These are phyloP conservation scores for Darevskia mixta DNA, from an alignment of 2,797 vertebrate genomes.

Conservation along the genomic window DNA sequence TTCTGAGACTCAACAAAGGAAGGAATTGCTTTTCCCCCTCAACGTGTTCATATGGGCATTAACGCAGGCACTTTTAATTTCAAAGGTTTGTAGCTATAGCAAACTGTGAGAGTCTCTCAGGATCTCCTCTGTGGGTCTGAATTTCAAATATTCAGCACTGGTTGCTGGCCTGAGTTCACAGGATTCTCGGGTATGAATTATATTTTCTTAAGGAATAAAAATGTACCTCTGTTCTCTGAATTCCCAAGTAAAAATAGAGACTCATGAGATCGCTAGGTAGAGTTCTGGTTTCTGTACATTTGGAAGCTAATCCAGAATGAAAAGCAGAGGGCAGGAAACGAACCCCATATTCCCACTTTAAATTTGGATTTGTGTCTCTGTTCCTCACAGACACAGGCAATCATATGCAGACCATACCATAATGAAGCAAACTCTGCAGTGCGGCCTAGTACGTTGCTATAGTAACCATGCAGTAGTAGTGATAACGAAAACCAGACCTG, in stretches of 20 bases:
- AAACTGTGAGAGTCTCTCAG: not conserved
- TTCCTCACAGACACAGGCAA: accelerated
- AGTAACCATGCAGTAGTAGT: conserved; percentile 38
- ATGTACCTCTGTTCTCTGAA: conserved; percentile 8
- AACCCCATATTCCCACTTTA: not conserved
- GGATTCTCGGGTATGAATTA: conserved; percentile 10
- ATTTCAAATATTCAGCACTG: conserved; percentile 9
- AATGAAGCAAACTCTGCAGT: conserved; percentile 38
- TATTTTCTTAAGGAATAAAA: conserved; percentile 46
- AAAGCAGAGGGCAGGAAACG: conserved; percentile 10
- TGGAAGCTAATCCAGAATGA: conserved; percentile 37
- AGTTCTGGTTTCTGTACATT: conserved; percentile 37
- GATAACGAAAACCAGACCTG: conserved; percentile 36
- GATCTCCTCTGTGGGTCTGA: not conserved
- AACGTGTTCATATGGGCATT: not conserved
- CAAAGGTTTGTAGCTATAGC: not conserved
- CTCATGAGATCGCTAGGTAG: not conserved
- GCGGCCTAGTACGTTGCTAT: not conserved
- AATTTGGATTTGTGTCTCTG: accelerated
- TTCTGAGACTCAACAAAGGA: not conserved
- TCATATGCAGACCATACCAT: conserved; percentile 12
- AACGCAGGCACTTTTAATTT: not conserved
- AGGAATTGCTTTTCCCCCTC: not conserved
- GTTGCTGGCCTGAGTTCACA: conserved; percentile 26
- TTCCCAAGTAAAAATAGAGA: conserved; percentile 25